Evolutionary conservation across 1,140 invertebrate genomes (phyloP).

Genomic region (Onthophagus taurus): DNA sequence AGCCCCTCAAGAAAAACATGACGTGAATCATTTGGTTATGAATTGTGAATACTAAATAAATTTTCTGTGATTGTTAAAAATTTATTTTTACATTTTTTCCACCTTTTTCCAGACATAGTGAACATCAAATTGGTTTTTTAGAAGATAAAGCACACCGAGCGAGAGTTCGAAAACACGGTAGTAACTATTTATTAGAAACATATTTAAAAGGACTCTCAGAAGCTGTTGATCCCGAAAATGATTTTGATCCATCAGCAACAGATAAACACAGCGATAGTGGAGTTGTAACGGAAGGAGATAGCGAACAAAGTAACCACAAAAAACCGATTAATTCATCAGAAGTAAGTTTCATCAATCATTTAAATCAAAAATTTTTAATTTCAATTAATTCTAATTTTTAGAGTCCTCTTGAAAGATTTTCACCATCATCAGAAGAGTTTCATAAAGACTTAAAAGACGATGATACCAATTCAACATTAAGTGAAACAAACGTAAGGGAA

Average conservation of each 20-base stretch:
- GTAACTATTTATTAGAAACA: slow-evolving; percentile 71
- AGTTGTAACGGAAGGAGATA: slow-evolving; percentile 38
- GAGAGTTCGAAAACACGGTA: slow-evolving; percentile 62
- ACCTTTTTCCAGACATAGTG: slow-evolving; percentile 54
- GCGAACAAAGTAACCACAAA: slow-evolving; percentile 32
- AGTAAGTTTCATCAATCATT: slow-evolving; percentile 25
- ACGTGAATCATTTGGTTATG: too few species aligned
- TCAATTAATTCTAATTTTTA: slow-evolving; percentile 1
- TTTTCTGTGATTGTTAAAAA: neutral
- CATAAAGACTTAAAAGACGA: slow-evolving; percentile 43
- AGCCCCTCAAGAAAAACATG: too few species aligned
- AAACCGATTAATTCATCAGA: slow-evolving; percentile 28
- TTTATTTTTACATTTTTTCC: neutral
- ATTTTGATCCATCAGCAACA: slow-evolving; percentile 28
- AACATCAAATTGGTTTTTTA: slow-evolving; percentile 63
- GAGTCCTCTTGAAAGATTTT: slow-evolving; percentile 43
- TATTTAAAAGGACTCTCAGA: slow-evolving; percentile 54
- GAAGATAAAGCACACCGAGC: slow-evolving; percentile 64
- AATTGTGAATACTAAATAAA: too few species aligned
- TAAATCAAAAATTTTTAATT: slow-evolving; percentile 2
- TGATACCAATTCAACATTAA: slow-evolving; percentile 32
- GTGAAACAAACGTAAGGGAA: slow-evolving; percentile 38
- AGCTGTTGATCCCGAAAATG: slow-evolving; percentile 36
- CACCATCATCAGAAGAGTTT: slow-evolving; percentile 45
- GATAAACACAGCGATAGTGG: slow-evolving; percentile 51